A percentile compares a stretch with the other conserved stretches of the same genome.
Conservation (phyloP, 1,140 invertebrate genomes). For the Monochamus saltuarius region DNA sequence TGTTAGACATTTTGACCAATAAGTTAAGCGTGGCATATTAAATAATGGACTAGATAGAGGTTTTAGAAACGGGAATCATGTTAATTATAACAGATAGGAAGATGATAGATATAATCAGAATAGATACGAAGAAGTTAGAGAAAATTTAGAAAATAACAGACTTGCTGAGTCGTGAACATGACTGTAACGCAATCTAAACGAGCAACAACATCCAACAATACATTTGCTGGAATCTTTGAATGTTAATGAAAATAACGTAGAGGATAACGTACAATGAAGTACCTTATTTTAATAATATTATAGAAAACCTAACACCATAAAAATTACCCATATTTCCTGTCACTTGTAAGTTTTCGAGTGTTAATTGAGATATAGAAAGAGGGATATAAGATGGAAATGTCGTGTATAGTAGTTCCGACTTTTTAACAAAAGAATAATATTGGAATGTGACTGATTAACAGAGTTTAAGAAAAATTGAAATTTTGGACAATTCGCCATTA, state of each 20-base stretch:
- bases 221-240: too few species aligned
- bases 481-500: not conserved
- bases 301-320: not conserved
- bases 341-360: not conserved
- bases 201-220: too few species aligned
- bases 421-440: not conserved
- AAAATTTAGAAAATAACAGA: not conserved
- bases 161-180: not conserved
- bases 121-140: not conserved
- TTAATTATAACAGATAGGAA: not conserved
- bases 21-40: slow-evolving; percentile 4
- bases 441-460: not conserved
- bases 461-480: not conserved
- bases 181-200: not conserved
- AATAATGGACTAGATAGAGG: not conserved
- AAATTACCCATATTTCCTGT: not conserved
- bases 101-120: not conserved
- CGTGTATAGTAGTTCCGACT: not conserved
- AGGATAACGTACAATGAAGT: not conserved
- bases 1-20: not conserved
- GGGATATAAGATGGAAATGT: not conserved
- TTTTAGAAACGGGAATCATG: not conserved
- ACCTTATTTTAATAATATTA: not conserved
- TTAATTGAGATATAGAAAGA: not conserved
- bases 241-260: too few species aligned